Conservation (phyloP, 1,140 invertebrate genomes). For the Rhopalosiphum padi region DNA sequence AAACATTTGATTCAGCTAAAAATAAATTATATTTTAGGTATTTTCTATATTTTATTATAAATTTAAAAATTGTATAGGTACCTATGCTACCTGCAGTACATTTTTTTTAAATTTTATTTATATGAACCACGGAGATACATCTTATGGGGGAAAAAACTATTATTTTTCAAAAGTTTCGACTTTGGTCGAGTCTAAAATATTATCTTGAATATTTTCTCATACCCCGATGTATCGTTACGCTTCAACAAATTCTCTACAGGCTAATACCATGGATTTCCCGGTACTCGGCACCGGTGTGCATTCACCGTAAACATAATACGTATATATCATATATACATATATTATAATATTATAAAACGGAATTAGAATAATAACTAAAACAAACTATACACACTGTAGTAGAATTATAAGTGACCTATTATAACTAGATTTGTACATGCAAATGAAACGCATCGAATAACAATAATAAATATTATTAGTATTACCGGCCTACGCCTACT, state of each 20-base stretch:
- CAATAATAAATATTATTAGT: background rate
- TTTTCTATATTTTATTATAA: background rate
- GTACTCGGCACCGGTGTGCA: conserved; percentile 6
- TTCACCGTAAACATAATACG: conserved; percentile 29
- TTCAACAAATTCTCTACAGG: conserved; percentile 18
- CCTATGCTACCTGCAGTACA: background rate
- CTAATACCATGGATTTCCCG: conserved; percentile 45
- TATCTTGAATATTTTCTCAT: background rate
- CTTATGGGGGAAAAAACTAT: background rate
- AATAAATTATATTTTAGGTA: background rate
- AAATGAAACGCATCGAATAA: conserved; percentile 8
- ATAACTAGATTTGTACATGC: background rate
- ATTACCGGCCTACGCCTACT: conserved; percentile 5
- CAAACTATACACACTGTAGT: background rate
- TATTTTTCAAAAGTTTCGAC: conserved; percentile 15
- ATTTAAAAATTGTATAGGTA: background rate
- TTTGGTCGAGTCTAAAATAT: background rate
- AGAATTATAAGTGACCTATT: background rate
- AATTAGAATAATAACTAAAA: conserved; percentile 47
- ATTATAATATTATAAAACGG: conserved; percentile 8
- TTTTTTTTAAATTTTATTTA: background rate
- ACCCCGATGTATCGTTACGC: background rate
- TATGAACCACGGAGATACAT: background rate
- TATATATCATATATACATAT: background rate
- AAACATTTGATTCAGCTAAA: background rate